Evolutionary conservation across 2,888 invertebrate species (phyloP).

Genomic region (Euplagia quadripunctaria): DNA sequence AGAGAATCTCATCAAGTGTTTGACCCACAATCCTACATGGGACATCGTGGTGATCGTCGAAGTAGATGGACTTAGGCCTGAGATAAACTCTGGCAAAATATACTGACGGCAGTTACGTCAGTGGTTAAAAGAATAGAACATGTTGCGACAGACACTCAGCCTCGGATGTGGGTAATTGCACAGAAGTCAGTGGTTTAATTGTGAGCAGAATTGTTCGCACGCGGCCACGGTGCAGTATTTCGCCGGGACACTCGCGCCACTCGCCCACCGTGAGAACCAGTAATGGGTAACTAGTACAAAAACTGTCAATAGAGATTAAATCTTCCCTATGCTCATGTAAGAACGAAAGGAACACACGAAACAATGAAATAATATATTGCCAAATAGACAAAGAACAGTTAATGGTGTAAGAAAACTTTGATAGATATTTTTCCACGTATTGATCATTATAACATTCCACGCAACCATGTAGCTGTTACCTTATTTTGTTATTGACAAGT

Average conservation of each 20-base stretch:
- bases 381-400: slow-evolving; percentile 58
- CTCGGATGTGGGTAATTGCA: slow-evolving; percentile 76
- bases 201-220: slow-evolving; percentile 73
- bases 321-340: slow-evolving; percentile 67
- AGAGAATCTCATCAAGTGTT: slow-evolving; percentile 50
- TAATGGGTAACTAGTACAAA: slow-evolving; percentile 64
- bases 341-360: slow-evolving; percentile 63
- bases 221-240: slow-evolving; percentile 36
- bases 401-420: slow-evolving; percentile 50
- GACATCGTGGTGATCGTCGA: slow-evolving; percentile 63
- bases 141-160: slow-evolving; percentile 76
- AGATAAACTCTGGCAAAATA: slow-evolving; percentile 60
- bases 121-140: slow-evolving; percentile 73
- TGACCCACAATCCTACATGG: slow-evolving; percentile 72
- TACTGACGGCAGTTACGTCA: slow-evolving; percentile 73
- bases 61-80: slow-evolving; percentile 52
- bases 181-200: slow-evolving; percentile 65
- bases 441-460: slow-evolving; percentile 47
- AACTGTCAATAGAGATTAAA: slow-evolving; percentile 69
- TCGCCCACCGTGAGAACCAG: slow-evolving; percentile 69
- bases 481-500: slow-evolving; percentile 33
- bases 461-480: slow-evolving; percentile 28
- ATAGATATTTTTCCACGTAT: slow-evolving; percentile 60
- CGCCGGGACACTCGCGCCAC: slow-evolving; percentile 64
- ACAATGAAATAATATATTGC: slow-evolving; percentile 80